A percentile compares a stretch with the other conserved stretches of the same genome.
These are phyloP conservation scores for Callorhinus ursinus DNA, from an alignment of 2,113 vertebrate species.

Conservation along the genomic window DNA sequence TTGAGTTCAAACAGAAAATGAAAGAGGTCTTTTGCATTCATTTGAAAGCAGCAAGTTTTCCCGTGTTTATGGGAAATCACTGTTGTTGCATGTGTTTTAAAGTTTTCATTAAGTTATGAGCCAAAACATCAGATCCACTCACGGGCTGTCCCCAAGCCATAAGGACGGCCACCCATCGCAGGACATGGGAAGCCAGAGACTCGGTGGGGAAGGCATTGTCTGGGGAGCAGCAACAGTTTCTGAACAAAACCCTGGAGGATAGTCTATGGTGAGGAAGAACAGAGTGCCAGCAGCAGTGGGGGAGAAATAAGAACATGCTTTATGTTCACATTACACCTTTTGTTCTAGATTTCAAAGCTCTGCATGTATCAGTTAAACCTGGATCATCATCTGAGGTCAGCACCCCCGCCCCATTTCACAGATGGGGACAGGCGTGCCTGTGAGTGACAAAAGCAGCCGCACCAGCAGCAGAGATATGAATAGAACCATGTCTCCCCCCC, in stretches of 20 bases:
- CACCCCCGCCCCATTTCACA: not conserved
- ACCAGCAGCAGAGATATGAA: too few species aligned
- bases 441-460: not conserved
- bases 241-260: not conserved
- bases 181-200: not conserved
- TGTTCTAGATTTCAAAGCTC: not conserved
- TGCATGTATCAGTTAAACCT: not conserved
- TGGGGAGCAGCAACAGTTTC: not conserved
- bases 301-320: not conserved
- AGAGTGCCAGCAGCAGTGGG: not conserved
- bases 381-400: not conserved
- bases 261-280: not conserved
- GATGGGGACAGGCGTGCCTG: not conserved
- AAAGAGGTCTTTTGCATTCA: slow-evolving; percentile 50
- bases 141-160: not conserved
- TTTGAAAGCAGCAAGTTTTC: slow-evolving; percentile 37
- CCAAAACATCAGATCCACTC: slow-evolving; percentile 54
- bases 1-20: slow-evolving; percentile 46
- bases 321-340: not conserved
- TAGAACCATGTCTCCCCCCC: not conserved
- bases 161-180: not conserved
- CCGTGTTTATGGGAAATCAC: slow-evolving; percentile 62
- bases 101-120: slow-evolving; percentile 72
- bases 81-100: not conserved
- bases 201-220: not conserved